phyloP scores from a whole-genome alignment of 2,888 invertebrate species.

The Heliconius cydno region DNA sequence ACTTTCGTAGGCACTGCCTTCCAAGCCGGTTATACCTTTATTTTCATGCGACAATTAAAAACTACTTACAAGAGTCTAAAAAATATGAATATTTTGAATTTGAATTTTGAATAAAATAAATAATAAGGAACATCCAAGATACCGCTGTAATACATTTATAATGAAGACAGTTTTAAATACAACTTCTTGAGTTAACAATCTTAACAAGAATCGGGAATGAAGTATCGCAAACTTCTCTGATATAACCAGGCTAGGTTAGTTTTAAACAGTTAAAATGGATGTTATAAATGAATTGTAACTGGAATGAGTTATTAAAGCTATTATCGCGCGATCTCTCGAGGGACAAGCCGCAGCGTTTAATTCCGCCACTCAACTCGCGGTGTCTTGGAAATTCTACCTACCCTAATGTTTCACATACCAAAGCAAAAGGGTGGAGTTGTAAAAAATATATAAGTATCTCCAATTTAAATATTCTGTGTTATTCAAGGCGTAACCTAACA shows the following conservation, averaged over 20 bases:
- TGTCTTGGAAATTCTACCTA: too few relatives aligned
- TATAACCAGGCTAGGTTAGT: not conserved
- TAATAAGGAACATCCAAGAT: not conserved
- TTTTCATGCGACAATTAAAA: too few relatives aligned
- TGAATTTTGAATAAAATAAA: not conserved
- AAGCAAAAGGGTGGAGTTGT: too few relatives aligned
- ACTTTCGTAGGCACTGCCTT: too few relatives aligned
- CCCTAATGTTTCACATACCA: too few relatives aligned
- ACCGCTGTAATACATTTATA: conserved; percentile 1
- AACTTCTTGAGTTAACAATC: conserved; percentile 7
- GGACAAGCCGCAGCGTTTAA: too few relatives aligned
- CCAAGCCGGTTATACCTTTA: too few relatives aligned
- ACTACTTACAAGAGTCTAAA: too few relatives aligned
- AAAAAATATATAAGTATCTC: too few relatives aligned
- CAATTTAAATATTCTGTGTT: too few relatives aligned
- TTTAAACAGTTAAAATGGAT: not conserved
- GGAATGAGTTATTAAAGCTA: not conserved
- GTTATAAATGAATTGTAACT: conserved; percentile 4
- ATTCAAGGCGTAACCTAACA: not conserved
- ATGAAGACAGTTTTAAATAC: conserved; percentile 6
- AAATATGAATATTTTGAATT: not conserved
- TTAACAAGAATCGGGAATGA: not conserved
- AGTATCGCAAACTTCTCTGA: not conserved
- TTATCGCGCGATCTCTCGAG: too few relatives aligned
- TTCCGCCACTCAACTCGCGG: too few relatives aligned